Base-by-base conservation (phyloP, 2,797 vertebrate genomes). In the Leptoclinus maculatus region DNA sequence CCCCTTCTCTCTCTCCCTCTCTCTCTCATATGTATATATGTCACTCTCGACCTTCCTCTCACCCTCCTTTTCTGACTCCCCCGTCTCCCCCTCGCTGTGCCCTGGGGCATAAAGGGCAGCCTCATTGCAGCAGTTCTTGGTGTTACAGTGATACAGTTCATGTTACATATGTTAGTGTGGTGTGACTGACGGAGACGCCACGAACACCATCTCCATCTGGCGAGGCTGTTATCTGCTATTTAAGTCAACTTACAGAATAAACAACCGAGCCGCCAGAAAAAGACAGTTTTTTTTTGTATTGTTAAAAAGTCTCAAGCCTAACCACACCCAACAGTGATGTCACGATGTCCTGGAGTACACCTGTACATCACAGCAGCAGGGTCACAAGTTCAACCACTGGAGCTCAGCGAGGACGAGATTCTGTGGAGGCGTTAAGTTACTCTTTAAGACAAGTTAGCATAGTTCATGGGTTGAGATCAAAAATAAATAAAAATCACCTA, bases 21-120 rank as follows among this genome's bases (percentile, higher is more conserved):
- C 56, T 32, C 53, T 56, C 53, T 56, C 17, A 47, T 47, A 47
- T 21, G n/a, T 51, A 51, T 51, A n/a, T n/a, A 51, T 36, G 73
- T 71, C 63, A 45, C 39, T 73, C 62, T 70, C 54, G 23, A 68
- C 78, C 73, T 71, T 0, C 53, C 79, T 84, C 78, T 85, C 78
- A 71, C 69, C 64, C 65, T 21, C 64, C 65, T 21, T 21, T 2
- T 47, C 25, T 38, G 34, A 47, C 29, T 7, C 51, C 27, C 41
- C 51, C 19, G 29, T 34, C 51, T 19, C 23, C 1, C n/a, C 14
- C 59, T 12, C 23, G 25, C 66, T 51, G 71, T 36, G 79, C 66
- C 83, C 75, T 12, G 45, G 43, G 80, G 78, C 68, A 63, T 23
- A 51, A 36, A 58, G 60, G 83, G 60, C 34, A 78, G 79, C 60